Evolutionary conservation across 2,797 vertebrate species (phyloP).

Genomic region (Pygocentrus nattereri): DNA sequence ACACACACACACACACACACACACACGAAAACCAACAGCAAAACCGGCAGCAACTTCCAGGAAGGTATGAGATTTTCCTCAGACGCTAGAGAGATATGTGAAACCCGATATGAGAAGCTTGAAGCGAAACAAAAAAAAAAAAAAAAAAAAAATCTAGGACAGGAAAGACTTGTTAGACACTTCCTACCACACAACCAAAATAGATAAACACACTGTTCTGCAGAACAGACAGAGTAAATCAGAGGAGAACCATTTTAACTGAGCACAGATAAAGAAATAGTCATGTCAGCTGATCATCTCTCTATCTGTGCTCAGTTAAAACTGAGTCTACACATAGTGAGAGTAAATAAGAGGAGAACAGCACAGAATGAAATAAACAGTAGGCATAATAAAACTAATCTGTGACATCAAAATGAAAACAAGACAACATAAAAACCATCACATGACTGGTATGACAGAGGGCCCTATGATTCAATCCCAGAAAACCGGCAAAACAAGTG

Average conservation of each 20-base stretch:
- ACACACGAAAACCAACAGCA: not conserved
- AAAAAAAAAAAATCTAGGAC: conserved; percentile 8
- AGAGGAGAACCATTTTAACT: not conserved
- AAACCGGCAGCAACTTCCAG: conserved; percentile 26
- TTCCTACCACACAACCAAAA: conserved; percentile 20
- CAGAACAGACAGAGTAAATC: not conserved
- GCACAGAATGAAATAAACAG: not conserved
- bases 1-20: not conserved
- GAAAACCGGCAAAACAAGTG: not conserved
- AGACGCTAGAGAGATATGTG: conserved; percentile 18
- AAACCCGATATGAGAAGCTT: conserved; percentile 29
- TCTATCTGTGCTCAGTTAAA: no score
- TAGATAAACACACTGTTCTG: not conserved
- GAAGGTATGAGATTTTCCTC: conserved; percentile 31
- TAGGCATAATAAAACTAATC: not conserved
- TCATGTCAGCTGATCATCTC: no score
- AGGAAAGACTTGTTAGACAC: conserved; percentile 35
- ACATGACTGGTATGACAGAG: not conserved
- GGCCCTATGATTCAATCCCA: no score
- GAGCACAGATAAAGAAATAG: not conserved
- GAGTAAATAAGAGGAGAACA: not conserved
- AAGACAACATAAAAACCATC: not conserved
- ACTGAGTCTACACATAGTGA: no score
- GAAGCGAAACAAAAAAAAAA: conserved; percentile 32
- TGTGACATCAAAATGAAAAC: not conserved